phyloP scores from a whole-genome alignment of 2,888 invertebrate species.

The Idaea biselata region DNA sequence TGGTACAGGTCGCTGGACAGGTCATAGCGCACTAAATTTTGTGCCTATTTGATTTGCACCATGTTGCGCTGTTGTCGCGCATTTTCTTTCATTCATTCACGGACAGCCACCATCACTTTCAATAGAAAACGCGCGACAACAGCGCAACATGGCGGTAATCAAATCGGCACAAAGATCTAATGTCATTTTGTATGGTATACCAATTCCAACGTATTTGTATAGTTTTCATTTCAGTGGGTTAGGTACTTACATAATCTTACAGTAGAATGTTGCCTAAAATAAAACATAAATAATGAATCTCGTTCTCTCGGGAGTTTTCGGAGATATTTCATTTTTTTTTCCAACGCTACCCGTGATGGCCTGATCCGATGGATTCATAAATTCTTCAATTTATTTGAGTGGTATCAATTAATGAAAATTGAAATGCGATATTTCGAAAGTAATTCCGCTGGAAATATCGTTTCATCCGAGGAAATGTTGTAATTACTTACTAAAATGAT shows the following conservation, averaged over 20 bases:
- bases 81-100: no score
- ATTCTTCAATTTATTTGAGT: constrained; percentile 26
- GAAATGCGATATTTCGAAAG: constrained; percentile 20
- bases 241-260: not conserved
- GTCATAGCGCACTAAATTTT: no score
- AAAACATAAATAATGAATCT: not conserved
- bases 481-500: constrained; percentile 8
- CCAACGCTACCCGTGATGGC: not conserved
- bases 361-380: constrained; percentile 15
- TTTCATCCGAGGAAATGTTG: constrained; percentile 9
- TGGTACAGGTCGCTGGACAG: no score
- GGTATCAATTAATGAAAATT: constrained; percentile 23
- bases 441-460: constrained; percentile 8
- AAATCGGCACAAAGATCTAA: no score
- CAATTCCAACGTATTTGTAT: no score
- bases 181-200: no score
- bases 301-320: not conserved
- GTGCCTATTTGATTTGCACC: no score
- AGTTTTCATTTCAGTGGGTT: no score
- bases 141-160: no score
- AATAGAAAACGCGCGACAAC: no score
- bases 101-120: no score
- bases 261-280: not conserved
- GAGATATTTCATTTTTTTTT: constrained; percentile 3
- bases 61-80: no score